Evolutionary conservation across 92 coral and sea anemone species (phyloP).

Genomic region (Palythoa heliodiscus): DNA sequence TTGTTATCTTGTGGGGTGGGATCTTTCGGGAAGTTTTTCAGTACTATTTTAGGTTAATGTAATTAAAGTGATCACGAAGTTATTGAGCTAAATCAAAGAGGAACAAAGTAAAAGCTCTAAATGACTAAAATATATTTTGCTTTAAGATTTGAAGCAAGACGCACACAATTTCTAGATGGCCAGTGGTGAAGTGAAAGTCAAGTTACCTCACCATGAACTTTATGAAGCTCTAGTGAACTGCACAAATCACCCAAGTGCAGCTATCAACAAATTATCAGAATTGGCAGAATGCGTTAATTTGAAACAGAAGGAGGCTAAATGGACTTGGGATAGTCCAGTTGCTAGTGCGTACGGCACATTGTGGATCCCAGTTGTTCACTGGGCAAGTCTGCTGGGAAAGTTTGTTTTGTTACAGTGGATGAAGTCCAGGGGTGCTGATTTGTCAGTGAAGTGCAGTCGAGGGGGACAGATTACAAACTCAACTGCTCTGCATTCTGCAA

Average conservation of each 20-base stretch:
- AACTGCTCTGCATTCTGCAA: slow-evolving; percentile 28
- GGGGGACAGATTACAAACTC: not conserved
- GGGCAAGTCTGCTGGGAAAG: slow-evolving; percentile 25
- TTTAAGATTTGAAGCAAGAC: not conserved
- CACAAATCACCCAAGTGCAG: not conserved
- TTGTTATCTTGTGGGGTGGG: no score
- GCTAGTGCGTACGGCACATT: slow-evolving; percentile 21
- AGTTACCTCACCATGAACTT: slow-evolving; percentile 28
- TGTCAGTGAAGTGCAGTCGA: slow-evolving; percentile 12
- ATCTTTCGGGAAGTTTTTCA: no score
- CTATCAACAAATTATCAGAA: not conserved
- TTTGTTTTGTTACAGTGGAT: slow-evolving; percentile 18
- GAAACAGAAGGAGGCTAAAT: not conserved
- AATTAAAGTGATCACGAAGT: no score
- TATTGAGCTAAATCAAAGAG: no score
- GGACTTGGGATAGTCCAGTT: slow-evolving; percentile 19
- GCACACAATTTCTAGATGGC: not conserved
- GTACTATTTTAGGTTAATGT: no score
- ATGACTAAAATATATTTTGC: not conserved
- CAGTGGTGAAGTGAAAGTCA: not conserved
- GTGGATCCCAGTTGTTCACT: slow-evolving; percentile 34
- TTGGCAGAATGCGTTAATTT: not conserved
- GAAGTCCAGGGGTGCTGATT: not conserved
- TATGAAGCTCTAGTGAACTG: slow-evolving; percentile 24
- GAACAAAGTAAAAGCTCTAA: no score